Base-by-base conservation (phyloP, 2,797 vertebrate genomes). In the Amphiprion clarkii region DNA sequence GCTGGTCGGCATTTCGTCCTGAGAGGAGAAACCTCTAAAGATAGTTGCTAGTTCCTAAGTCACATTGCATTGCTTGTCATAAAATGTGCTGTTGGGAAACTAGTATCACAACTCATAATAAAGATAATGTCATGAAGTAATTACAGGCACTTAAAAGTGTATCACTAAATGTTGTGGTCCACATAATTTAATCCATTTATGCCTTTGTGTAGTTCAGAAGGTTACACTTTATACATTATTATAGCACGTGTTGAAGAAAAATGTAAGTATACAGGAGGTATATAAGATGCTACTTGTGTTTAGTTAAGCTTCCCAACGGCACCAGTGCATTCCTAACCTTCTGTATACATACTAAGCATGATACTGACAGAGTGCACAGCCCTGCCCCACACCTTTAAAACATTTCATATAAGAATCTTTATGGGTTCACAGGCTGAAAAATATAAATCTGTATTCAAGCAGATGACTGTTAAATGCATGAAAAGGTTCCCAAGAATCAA, bases 401-500 rank as follows among this genome's bases (percentile, higher is more conserved):
- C 29, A 46, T 75, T 29, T 66, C n/a, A 27, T 9, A 44, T n/a
- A 63, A 31, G 69, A 44, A 33, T 29, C 21, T 19, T 36, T 54
- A 55, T 48, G 76, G 54, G 39, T 46, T 69, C 74, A 46, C 33
- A 65, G 69, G 42, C 25, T 58, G 52, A 49, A 72, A 71, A 79
- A 80, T 74, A 71, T 46, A 1, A 80, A 81, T 81, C 56, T 72
- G 77, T 79, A 80, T 90, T 86, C 77, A 66, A 68, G 77, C 65
- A 76, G 76, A 75, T 76, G 71, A 67, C 27, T 80, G 67, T 78
- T 72, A 74, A 78, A 85, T 14, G 68, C 74, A 63, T 76, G 40
- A 83, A 66, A 89, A 72, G 71, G 67, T 81, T 78, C 66, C 78
- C 31, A 25, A 75, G 59, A 87, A 76, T 83, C 84, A 87, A 58